Conservation (phyloP, 2,888 invertebrate genomes). For the Uropetala carovei region DNA sequence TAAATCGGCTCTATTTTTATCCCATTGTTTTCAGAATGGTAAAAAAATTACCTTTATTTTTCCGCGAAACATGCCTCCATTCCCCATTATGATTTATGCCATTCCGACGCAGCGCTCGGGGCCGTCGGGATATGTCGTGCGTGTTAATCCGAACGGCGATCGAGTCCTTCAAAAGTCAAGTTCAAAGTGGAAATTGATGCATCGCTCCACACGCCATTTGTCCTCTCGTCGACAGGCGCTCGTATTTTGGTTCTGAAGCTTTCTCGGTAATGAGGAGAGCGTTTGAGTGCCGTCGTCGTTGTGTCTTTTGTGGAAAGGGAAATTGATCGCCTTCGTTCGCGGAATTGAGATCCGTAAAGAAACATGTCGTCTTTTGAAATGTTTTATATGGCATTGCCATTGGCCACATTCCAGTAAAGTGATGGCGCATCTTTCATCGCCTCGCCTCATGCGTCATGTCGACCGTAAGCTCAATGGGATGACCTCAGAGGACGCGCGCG, state of each 20-base stretch:
- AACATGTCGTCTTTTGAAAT: slow-evolving; percentile 9
- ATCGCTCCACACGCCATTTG: background rate
- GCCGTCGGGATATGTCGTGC: slow-evolving; percentile 25
- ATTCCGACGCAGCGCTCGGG: slow-evolving; percentile 15
- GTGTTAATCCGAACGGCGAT: slow-evolving; percentile 33
- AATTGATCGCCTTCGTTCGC: slow-evolving; percentile 12
- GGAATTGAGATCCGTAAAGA: background rate
- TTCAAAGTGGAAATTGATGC: slow-evolving; percentile 32
- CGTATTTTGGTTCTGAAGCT: background rate
- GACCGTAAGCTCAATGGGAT: slow-evolving; percentile 26
- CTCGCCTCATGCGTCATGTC: slow-evolving; percentile 36
- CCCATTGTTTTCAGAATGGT: background rate
- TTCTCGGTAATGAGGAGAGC: background rate
- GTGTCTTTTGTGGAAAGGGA: background rate
- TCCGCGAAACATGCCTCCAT: background rate
- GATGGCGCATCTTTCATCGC: slow-evolving; percentile 53
- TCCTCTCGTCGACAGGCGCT: background rate
- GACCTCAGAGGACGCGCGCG: slow-evolving; percentile 28
- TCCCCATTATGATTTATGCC: slow-evolving; percentile 1
- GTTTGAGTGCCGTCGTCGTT: background rate
- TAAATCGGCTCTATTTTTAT: background rate
- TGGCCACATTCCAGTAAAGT: slow-evolving; percentile 48
- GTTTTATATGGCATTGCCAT: slow-evolving; percentile 9
- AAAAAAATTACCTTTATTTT: background rate
- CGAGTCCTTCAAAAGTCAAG: slow-evolving; percentile 56